These are phyloP conservation scores for Sinocyclocheilus maitianheensis DNA, from an alignment of 2,113 vertebrate genomes.

Conservation along the genomic window DNA sequence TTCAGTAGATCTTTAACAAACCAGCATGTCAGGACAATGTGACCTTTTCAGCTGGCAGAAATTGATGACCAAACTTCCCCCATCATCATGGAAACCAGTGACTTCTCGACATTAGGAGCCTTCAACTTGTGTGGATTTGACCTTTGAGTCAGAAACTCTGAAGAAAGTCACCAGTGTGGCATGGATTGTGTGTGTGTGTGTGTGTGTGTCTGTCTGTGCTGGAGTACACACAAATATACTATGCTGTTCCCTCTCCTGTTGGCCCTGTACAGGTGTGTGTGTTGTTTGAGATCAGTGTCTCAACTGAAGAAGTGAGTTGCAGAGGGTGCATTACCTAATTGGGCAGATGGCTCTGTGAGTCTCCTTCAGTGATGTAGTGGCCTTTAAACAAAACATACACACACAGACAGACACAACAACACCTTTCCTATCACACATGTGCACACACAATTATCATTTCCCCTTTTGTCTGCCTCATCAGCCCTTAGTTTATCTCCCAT, in stretches of 20 bases:
- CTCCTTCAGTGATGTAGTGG: constrained; percentile 66
- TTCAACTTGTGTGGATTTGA: constrained; percentile 51
- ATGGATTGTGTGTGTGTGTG: constrained; percentile 15
- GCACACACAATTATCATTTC: constrained; percentile 18
- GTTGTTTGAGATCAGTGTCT: constrained; percentile 48
- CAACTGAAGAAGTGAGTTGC: constrained; percentile 73
- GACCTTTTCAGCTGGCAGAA: constrained; percentile 69
- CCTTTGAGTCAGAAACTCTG: constrained; percentile 46
- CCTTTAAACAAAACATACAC: constrained; percentile 61
- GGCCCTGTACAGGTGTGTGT: constrained; percentile 42
- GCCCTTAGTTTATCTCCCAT: constrained; percentile 18
- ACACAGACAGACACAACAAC: constrained; percentile 12
- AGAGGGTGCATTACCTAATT: constrained; percentile 73
- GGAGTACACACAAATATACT: constrained; percentile 15
- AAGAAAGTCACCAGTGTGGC: constrained; percentile 28
- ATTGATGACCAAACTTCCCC: constrained; percentile 68
- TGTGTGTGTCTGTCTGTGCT: constrained; percentile 26
- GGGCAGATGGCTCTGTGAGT: constrained; percentile 77
- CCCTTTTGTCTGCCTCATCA: constrained; percentile 41
- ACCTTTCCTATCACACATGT: constrained; percentile 17
- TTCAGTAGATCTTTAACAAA: constrained; percentile 37
- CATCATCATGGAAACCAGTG: constrained; percentile 73
- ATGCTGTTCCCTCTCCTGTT: constrained; percentile 37
- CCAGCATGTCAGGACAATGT: constrained; percentile 58
- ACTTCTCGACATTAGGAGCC: constrained; percentile 72